These are phyloP conservation scores for Sarotherodon lohbergeri DNA, from an alignment of 2,113 vertebrate species.

Conservation along the genomic window DNA sequence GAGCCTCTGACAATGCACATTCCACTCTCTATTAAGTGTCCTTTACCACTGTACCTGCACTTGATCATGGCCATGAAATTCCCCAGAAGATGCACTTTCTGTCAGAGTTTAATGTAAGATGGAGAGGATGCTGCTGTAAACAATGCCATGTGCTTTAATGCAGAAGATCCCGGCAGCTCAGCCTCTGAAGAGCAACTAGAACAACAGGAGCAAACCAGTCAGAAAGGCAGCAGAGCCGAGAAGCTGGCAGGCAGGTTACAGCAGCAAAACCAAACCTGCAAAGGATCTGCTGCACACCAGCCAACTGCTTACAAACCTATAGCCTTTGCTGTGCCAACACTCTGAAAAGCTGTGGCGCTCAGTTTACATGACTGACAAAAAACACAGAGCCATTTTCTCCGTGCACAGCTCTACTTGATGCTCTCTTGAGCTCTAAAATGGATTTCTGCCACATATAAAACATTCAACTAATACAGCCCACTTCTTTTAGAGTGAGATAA, in stretches of 20 bases:
- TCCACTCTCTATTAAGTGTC: constrained; percentile 43
- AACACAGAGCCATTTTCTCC: not conserved
- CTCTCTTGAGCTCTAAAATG: not conserved
- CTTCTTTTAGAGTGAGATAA: not conserved
- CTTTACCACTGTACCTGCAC: constrained; percentile 20
- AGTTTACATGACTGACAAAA: not conserved
- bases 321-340: not conserved
- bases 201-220: not conserved
- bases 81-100: not conserved
- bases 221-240: not conserved
- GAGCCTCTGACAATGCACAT: constrained; percentile 60
- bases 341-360: not conserved
- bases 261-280: not conserved
- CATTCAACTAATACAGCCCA: not conserved
- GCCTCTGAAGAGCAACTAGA: not conserved
- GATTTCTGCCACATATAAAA: not conserved
- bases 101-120: not conserved
- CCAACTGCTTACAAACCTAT: not conserved
- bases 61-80: constrained; percentile 26
- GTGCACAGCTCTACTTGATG: not conserved
- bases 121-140: not conserved
- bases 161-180: not conserved
- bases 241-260: not conserved
- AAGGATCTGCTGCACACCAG: constrained; percentile 6
- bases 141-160: constrained; percentile 13